Percentiles rank a stretch among this genome's conserved stretches.
phyloP scores from a whole-genome alignment of 1,140 invertebrate species.

The Diprion similis region DNA sequence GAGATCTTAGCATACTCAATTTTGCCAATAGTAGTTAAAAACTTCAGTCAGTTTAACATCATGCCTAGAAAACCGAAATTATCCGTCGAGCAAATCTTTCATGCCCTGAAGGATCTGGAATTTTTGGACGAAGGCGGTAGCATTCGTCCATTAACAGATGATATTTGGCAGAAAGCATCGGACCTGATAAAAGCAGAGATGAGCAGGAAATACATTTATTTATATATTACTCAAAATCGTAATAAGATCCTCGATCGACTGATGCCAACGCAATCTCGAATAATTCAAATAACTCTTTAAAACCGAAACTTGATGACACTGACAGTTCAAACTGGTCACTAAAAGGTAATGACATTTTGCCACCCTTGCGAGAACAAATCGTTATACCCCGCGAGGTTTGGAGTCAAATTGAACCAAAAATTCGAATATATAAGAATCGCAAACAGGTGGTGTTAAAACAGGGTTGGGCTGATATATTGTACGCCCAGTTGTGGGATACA shows the following conservation, averaged over 20 bases:
- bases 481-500: slow-evolving; percentile 20
- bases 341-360: slow-evolving; percentile 9
- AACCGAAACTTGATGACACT: not conserved
- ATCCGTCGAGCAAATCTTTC: slow-evolving; percentile 11
- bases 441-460: slow-evolving; percentile 17
- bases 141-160: slow-evolving; percentile 8
- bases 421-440: slow-evolving; percentile 13
- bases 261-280: not conserved
- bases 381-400: slow-evolving; percentile 1
- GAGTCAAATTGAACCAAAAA: slow-evolving; percentile 1
- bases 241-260: slow-evolving; percentile 13
- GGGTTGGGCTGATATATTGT: slow-evolving; percentile 20
- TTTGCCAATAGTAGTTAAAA: too few relatives aligned
- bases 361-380: slow-evolving; percentile 14
- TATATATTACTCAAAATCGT: slow-evolving; percentile 21
- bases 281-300: not conserved
- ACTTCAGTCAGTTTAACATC: too few relatives aligned
- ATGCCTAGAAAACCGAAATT: too few relatives aligned
- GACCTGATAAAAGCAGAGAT: slow-evolving; percentile 8
- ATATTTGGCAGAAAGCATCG: slow-evolving; percentile 18
- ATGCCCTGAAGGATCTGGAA: slow-evolving; percentile 16
- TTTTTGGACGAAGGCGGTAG: slow-evolving; percentile 16
- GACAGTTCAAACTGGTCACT: slow-evolving; percentile 19
- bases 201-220: slow-evolving; percentile 21
- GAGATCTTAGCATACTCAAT: too few relatives aligned